Conservation (phyloP, 2,797 vertebrate species). For the Mormyrus proboscirostris region DNA sequence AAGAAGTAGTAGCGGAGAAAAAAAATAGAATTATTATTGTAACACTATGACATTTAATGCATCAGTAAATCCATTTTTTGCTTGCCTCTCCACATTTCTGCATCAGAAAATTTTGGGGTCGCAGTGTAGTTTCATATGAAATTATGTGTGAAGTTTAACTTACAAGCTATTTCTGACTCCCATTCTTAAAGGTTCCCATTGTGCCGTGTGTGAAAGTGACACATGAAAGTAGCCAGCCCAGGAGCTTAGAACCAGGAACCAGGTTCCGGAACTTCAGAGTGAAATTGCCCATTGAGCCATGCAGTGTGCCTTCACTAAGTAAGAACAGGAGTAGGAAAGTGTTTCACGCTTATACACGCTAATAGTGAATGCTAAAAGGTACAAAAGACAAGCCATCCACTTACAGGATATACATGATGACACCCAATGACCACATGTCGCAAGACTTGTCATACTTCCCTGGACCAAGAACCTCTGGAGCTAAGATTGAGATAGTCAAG, state of each 20-base stretch:
- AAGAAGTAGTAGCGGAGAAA: background rate
- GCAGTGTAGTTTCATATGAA: background rate
- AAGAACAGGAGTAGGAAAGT: background rate
- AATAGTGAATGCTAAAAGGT: background rate
- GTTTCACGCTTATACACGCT: background rate
- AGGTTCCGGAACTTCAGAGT: background rate
- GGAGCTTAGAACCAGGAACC: background rate
- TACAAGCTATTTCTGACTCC: background rate
- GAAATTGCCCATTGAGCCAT: background rate
- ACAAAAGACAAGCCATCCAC: slow-evolving; percentile 44
- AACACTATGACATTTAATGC: background rate
- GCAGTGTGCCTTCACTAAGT: background rate
- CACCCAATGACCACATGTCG: slow-evolving; percentile 97
- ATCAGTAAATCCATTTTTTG: background rate
- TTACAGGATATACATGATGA: slow-evolving; percentile 99
- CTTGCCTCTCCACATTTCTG: background rate
- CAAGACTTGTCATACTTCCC: slow-evolving; percentile 99
- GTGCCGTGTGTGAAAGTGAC: background rate
- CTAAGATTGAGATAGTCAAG: slow-evolving; percentile 47
- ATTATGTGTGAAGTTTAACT: background rate
- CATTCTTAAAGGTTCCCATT: background rate
- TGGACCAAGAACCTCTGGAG: slow-evolving; percentile 91
- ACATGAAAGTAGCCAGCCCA: background rate
- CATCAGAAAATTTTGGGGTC: background rate
- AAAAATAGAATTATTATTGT: background rate